phyloP scores from a whole-genome alignment of 2,797 vertebrate genomes.

The Chaenodraco wilsoni region DNA sequence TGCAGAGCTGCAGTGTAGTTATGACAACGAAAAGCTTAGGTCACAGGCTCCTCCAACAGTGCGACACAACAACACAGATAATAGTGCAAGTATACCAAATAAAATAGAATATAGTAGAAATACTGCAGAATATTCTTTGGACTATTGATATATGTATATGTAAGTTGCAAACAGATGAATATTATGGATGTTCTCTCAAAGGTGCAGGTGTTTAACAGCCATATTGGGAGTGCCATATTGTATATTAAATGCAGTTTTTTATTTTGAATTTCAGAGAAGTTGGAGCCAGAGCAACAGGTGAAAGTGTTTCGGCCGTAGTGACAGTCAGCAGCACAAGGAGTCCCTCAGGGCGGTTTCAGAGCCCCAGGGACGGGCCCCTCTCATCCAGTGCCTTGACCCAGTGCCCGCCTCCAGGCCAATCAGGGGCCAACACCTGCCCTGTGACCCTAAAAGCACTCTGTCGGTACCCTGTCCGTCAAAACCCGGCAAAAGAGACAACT shows the following conservation, averaged over 20 bases:
- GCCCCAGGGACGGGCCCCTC: constrained; percentile 80
- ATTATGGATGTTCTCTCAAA: too few species aligned
- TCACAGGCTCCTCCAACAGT: too few species aligned
- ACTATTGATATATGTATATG: too few species aligned
- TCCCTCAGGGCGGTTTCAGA: constrained; percentile 82
- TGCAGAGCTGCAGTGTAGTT: too few species aligned
- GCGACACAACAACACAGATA: too few species aligned
- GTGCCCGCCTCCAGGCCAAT: constrained; percentile 84
- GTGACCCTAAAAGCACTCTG: constrained; percentile 69
- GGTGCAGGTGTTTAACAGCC: too few species aligned
- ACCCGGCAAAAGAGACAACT: constrained; percentile 67
- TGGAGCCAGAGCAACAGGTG: constrained; percentile 84
- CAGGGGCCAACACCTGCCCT: constrained; percentile 79
- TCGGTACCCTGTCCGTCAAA: constrained; percentile 35
- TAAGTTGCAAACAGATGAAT: too few species aligned
- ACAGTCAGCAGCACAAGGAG: constrained; percentile 86
- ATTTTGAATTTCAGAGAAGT: constrained; percentile 73
- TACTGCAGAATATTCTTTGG: too few species aligned
- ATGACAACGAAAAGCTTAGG: too few species aligned
- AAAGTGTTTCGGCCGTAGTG: constrained; percentile 84
- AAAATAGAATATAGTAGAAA: too few species aligned
- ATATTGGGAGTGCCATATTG: too few species aligned
- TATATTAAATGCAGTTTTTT: neutral
- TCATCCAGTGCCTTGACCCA: constrained; percentile 97
- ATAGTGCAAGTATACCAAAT: too few species aligned